Percentiles rank a stretch among this genome's conserved stretches.
Evolutionary conservation across 2,113 vertebrate genomes (phyloP).

Genomic region (Petaurus breviceps): DNA sequence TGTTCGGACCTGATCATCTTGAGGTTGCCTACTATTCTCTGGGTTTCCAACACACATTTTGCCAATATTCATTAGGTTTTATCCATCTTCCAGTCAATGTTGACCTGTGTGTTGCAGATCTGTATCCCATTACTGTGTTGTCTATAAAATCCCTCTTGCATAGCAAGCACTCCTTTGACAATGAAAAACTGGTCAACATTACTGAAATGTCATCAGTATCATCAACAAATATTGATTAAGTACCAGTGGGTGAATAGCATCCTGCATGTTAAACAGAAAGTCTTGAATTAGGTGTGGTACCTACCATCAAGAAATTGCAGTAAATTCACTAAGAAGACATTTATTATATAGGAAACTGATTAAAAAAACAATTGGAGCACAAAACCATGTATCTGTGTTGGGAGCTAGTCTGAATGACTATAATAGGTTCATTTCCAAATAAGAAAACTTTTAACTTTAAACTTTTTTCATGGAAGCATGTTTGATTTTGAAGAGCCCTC

Average conservation of each 20-base stretch:
- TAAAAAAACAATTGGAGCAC: not conserved
- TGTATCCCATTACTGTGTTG: conserved; percentile 59
- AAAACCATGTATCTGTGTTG: not conserved
- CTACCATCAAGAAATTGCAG: conserved; percentile 48
- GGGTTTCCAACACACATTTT: conserved; percentile 34
- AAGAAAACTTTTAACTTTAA: conserved; percentile 43
- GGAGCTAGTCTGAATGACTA: conserved; percentile 34
- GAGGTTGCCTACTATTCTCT: not conserved
- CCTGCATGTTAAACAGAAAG: conserved; percentile 54
- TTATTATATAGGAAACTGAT: conserved; percentile 36
- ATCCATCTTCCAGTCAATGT: conserved; percentile 48
- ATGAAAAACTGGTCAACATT: not conserved
- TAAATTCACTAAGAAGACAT: conserved; percentile 64
- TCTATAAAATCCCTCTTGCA: conserved; percentile 69
- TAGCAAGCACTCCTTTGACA: conserved; percentile 69
- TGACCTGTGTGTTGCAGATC: conserved; percentile 50
- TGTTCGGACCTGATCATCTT: conserved; percentile 53
- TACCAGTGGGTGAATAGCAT: not conserved
- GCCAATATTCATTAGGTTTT: conserved; percentile 56
- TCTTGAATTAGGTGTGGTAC: conserved; percentile 17
- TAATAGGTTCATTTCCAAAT: conserved; percentile 59
- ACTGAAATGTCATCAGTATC: conserved; percentile 71
- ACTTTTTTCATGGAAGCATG: conserved; percentile 52
- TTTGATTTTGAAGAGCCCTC: conserved; percentile 61
- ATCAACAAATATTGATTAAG: conserved; percentile 46